Conservation (phyloP, 2,797 vertebrate species). For the Acropternis orthonyx region DNA sequence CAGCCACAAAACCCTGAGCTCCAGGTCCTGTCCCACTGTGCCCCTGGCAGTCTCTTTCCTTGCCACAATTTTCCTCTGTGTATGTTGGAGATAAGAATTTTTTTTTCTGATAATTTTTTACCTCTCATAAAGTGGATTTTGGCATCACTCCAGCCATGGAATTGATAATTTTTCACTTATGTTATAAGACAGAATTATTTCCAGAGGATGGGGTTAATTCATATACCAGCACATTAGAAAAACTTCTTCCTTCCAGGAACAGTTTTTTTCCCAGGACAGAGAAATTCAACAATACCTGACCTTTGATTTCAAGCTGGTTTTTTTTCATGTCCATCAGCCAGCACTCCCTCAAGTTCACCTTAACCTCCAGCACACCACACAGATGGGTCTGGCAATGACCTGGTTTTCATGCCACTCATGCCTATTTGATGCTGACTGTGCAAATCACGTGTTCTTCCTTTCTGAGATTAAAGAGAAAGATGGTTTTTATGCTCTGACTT, state of each 20-base stretch:
- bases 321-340: not conserved
- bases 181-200: not conserved
- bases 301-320: not conserved
- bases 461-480: not conserved
- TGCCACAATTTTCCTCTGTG: not conserved
- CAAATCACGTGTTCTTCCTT: not conserved
- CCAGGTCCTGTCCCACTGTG: not conserved
- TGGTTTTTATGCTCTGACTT: not conserved
- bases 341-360: not conserved
- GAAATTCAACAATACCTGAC: not conserved
- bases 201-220: not conserved
- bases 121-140: not conserved
- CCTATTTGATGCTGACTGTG: not conserved
- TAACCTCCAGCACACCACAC: not conserved
- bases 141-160: not conserved
- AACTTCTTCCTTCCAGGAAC: not conserved
- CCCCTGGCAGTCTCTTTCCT: not conserved
- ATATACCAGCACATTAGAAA: fast-evolving
- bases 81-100: not conserved
- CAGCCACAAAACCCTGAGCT: not conserved
- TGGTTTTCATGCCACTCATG: not conserved
- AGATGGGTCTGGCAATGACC: not conserved
- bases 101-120: not conserved
- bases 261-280: not conserved
- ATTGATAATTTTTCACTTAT: not conserved